Base-by-base conservation (phyloP, 2,113 vertebrate species). In the Chitala chitala region DNA sequence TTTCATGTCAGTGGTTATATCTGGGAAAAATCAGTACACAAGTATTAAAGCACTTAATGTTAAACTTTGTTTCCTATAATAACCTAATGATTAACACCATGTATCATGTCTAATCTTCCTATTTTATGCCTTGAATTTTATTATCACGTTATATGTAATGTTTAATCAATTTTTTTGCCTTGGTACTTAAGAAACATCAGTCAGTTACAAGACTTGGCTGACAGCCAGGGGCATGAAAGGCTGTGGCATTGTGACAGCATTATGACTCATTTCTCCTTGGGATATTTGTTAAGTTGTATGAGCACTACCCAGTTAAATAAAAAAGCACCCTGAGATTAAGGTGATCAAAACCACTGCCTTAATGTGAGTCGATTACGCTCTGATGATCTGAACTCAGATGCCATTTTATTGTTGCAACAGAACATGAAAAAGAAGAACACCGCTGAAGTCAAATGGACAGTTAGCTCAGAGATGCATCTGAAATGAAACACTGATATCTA, bases 121-220 rank as follows among this genome's bases (percentile, higher is more conserved):
- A n/a, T n/a, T n/a, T n/a, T n/a, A n/a, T n/a, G n/a, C 44, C 5
- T 5, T 46, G 44, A 12, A 6, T 46, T 46, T 6, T 12, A 46
- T 5, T 46, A 12, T 12, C 12, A 46, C 44, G 44, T 46, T 5
- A 46, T 46, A 46, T 46, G 12, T 6, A 46, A 46, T 12, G 12
- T 15, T 5, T 61, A 26, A 61, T 61, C 20, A 22, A 58, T 72
- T 2, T 87, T 82, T 85, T 82, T 86, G 78, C 83, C 79, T 78
- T 82, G 81, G n/a, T n/a, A n/a, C n/a, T n/a, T n/a, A n/a, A n/a
- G n/a, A n/a, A n/a, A n/a, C n/a, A n/a, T n/a, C n/a, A n/a, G n/a
- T n/a, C 86, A 89, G 88, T 90, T 90, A 89, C 86, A 84, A 87
- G 87, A 86, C 88, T 89, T 88, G 86, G 87, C 86, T 71, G 75